These are phyloP conservation scores for Penaeus indicus DNA, from an alignment of 1,140 invertebrate species.

Conservation along the genomic window DNA sequence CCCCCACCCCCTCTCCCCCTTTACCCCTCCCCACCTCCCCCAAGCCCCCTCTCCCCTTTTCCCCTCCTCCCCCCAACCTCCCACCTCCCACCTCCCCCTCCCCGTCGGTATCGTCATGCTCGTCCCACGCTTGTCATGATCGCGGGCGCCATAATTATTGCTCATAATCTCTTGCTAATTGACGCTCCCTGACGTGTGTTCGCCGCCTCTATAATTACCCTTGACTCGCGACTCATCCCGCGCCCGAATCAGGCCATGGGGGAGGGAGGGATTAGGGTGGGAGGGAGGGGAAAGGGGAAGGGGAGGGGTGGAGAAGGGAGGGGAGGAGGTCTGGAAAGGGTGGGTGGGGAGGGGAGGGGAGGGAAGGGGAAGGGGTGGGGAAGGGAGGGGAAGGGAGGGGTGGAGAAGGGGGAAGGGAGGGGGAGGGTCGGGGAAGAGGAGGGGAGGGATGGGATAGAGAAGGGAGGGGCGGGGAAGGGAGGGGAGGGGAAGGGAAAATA, in stretches of 20 bases:
- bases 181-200: too few relatives aligned
- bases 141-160: too few relatives aligned
- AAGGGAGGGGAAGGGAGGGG: neutral
- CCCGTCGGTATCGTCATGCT: neutral
- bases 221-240: too few relatives aligned
- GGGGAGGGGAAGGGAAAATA: neutral
- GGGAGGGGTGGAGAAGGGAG: neutral
- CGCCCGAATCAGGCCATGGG: neutral
- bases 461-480: neutral
- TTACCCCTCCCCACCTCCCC: neutral
- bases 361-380: neutral
- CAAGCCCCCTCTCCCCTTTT: neutral
- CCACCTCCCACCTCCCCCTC: neutral
- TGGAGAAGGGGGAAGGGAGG: too few relatives aligned
- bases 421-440: too few relatives aligned
- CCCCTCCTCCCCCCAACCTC: neutral
- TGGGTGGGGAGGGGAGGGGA: neutral
- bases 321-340: neutral
- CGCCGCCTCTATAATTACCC: too few relatives aligned
- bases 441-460: neutral
- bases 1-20: neutral
- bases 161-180: too few relatives aligned
- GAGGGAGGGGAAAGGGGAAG: neutral
- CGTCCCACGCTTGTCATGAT: too few relatives aligned
- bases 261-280: neutral